Evolutionary conservation across 2,888 invertebrate species (phyloP).

Genomic region (Oegoconia quadripuncta): DNA sequence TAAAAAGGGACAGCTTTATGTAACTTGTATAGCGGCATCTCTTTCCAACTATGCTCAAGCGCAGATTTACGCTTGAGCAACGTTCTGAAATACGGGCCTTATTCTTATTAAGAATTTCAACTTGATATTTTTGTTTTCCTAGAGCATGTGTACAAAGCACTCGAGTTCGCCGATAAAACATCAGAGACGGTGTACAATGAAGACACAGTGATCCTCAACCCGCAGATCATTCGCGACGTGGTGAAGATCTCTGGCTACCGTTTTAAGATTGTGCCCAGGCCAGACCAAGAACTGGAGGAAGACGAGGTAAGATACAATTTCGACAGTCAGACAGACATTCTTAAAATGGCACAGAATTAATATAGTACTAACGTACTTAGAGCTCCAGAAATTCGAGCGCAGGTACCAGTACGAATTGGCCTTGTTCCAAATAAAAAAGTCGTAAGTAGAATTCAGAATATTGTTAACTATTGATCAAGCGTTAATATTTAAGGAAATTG

Average conservation of each 20-base stretch:
- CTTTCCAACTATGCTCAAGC: too few species aligned
- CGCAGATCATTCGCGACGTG: slow-evolving; percentile 82
- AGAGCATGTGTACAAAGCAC: slow-evolving; percentile 84
- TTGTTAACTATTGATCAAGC: too few species aligned
- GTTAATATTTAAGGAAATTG: too few species aligned
- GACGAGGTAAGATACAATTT: slow-evolving; percentile 43
- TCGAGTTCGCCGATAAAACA: slow-evolving; percentile 81
- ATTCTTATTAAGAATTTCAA: neutral
- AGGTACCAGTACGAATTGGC: too few species aligned
- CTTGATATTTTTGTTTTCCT: slow-evolving; percentile 30
- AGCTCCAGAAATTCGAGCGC: too few species aligned
- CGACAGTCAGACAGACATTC: neutral
- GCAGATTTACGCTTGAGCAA: too few species aligned
- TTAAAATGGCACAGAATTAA: neutral
- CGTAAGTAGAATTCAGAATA: too few species aligned
- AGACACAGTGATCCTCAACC: slow-evolving; percentile 80
- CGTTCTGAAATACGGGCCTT: too few species aligned
- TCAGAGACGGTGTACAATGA: slow-evolving; percentile 70
- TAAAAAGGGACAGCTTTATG: too few species aligned
- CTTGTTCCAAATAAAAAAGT: too few species aligned
- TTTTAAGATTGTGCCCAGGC: slow-evolving; percentile 76
- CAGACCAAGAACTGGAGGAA: slow-evolving; percentile 52
- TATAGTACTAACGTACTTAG: too few species aligned
- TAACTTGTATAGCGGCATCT: too few species aligned
- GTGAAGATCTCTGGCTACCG: slow-evolving; percentile 84